Conservation (phyloP, 2,113 vertebrate species). For the Phodopus roborovskii region DNA sequence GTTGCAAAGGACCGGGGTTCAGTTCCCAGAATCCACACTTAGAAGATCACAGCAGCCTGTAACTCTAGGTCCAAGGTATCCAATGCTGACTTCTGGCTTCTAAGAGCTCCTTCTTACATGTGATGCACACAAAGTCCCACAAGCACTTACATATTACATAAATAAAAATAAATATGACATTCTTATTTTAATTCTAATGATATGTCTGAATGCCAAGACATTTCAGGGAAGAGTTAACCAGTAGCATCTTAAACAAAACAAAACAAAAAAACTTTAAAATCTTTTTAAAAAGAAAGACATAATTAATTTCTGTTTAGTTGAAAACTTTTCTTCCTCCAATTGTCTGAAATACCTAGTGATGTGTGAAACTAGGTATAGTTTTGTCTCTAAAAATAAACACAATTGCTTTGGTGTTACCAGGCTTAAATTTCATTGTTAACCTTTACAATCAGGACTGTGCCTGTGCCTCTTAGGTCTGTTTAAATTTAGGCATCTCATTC, state of each 20-base stretch:
- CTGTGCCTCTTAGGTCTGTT: not conserved
- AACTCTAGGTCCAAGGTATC: not conserved
- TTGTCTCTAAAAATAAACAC: slow-evolving; percentile 45
- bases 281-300: slow-evolving; percentile 2
- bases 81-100: not conserved
- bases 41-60: not conserved
- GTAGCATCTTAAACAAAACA: not conserved
- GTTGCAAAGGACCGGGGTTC: not conserved
- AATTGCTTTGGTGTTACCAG: not conserved
- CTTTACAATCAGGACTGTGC: slow-evolving; percentile 30
- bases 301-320: slow-evolving; percentile 32
- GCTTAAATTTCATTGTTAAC: not conserved
- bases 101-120: not conserved
- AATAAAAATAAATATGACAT: not conserved
- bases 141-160: not conserved
- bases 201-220: slow-evolving; percentile 14
- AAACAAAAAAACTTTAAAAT: not conserved
- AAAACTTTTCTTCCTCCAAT: not conserved
- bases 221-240: slow-evolving; percentile 1
- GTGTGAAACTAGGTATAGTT: slow-evolving; percentile 53
- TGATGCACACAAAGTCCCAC: not conserved
- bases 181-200: not conserved
- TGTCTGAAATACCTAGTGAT: slow-evolving; percentile 31
- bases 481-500: not conserved
- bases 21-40: not conserved